phyloP scores from a whole-genome alignment of 2,888 invertebrate genomes.

The Nomada fabriciana region DNA sequence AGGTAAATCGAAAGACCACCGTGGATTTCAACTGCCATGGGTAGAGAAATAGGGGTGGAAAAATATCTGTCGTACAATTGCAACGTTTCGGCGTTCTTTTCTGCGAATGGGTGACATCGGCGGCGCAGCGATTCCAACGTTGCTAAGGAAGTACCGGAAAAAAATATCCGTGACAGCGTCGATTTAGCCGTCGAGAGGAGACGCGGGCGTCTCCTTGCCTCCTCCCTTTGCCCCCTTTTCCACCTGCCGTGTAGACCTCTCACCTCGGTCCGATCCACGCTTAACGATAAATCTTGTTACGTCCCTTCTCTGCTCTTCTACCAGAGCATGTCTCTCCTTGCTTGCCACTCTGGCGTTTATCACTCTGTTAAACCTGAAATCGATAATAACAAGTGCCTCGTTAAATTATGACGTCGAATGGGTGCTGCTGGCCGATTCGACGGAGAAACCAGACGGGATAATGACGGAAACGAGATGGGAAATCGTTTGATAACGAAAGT shows the following conservation, averaged over 20 bases:
- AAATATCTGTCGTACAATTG: not conserved
- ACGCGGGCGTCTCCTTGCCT: not conserved
- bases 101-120: too few species aligned
- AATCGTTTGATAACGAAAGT: not conserved
- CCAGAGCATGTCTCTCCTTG: slow-evolving; percentile 3
- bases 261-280: slow-evolving; percentile 28
- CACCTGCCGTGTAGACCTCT: not conserved
- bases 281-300: slow-evolving; percentile 51
- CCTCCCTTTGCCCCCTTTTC: not conserved
- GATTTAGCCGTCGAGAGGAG: slow-evolving; percentile 19
- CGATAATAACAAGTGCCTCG: slow-evolving; percentile 40
- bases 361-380: slow-evolving; percentile 42
- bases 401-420: slow-evolving; percentile 43
- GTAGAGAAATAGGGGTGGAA: not conserved
- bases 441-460: not conserved
- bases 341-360: slow-evolving; percentile 41
- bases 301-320: slow-evolving; percentile 26
- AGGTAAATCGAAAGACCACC: not conserved
- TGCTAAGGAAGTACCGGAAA: slow-evolving; percentile 2
- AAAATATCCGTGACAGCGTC: slow-evolving; percentile 25
- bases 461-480: not conserved
- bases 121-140: not conserved
- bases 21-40: not conserved
- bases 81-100: slow-evolving; percentile 1
- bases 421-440: not conserved